Conservation (phyloP, 1,140 invertebrate genomes). For the Drosophila pseudoananassae region DNA sequence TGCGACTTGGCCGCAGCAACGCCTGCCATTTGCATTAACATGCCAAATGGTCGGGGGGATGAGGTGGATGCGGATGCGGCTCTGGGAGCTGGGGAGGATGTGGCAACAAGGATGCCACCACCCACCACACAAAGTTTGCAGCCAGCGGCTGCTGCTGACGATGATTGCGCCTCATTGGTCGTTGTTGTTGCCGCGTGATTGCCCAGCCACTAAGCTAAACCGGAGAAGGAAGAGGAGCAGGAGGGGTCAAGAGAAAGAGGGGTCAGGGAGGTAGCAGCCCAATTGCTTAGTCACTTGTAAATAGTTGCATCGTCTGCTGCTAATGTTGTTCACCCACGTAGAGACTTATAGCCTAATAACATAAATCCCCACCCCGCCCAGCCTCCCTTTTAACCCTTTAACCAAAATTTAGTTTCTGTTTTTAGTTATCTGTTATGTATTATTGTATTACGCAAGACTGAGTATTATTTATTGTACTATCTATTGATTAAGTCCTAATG, state of each 20-base stretch:
- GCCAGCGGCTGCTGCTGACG: conserved; percentile 72
- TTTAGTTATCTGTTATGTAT: conserved; percentile 76
- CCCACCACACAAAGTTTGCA: conserved; percentile 56
- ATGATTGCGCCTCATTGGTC: conserved; percentile 77
- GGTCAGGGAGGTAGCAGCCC: conserved; percentile 9
- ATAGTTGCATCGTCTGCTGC: conserved; percentile 58
- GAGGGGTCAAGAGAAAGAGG: conserved; percentile 4
- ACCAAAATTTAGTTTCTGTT: conserved; percentile 53
- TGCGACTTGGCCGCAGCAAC: conserved; percentile 45
- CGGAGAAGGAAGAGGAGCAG: background rate
- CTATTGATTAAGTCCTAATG: conserved; percentile 70
- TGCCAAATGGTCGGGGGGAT: conserved; percentile 52
- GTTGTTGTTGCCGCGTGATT: conserved; percentile 80
- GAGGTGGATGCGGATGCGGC: conserved; percentile 2
- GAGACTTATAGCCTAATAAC: conserved; percentile 28
- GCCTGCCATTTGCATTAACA: conserved; percentile 78
- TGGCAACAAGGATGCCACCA: conserved; percentile 16
- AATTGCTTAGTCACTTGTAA: conserved; percentile 74
- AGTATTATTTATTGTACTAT: conserved; percentile 31
- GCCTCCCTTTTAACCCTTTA: conserved; percentile 2
- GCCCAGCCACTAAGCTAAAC: conserved; percentile 50
- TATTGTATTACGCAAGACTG: conserved; percentile 49
- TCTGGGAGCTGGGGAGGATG: conserved; percentile 14
- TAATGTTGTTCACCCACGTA: conserved; percentile 33
- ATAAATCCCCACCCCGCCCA: conserved; percentile 9